phyloP scores from a whole-genome alignment of 2,888 invertebrate species.

The Ecdyonurus torrentis region DNA sequence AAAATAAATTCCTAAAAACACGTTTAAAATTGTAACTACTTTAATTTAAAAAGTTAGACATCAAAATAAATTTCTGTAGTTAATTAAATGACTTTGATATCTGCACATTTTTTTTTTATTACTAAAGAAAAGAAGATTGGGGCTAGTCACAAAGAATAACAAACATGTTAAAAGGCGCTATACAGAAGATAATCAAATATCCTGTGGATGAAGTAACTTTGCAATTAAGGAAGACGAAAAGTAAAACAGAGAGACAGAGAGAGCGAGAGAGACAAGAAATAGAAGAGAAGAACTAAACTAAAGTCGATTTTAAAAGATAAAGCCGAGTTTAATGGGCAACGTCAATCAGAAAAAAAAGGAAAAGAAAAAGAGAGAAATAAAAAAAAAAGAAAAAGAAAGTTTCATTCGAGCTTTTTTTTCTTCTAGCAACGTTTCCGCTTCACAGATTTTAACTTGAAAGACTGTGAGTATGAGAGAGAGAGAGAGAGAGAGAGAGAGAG shows the following conservation, averaged over 20 bases:
- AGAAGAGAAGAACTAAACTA: not conserved
- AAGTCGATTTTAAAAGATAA: not conserved
- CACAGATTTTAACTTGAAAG: not conserved
- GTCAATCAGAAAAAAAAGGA: not conserved
- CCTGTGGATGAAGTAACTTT: not conserved
- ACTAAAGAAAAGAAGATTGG: too few species aligned
- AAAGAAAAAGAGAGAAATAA: not conserved
- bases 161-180: not conserved
- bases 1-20: too few species aligned
- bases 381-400: not conserved
- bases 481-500: slow-evolving; percentile 3
- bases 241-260: not conserved
- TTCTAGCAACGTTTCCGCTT: not conserved
- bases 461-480: not conserved
- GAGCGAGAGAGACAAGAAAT: not conserved
- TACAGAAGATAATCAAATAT: not conserved
- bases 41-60: too few species aligned
- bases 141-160: too few species aligned
- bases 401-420: not conserved
- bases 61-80: too few species aligned
- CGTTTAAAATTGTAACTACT: too few species aligned
- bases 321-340: not conserved
- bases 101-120: too few species aligned
- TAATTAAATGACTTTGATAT: too few species aligned
- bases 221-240: not conserved